Evolutionary conservation across 2,888 invertebrate genomes (phyloP).

Genomic region (Odontocerum albicorne): DNA sequence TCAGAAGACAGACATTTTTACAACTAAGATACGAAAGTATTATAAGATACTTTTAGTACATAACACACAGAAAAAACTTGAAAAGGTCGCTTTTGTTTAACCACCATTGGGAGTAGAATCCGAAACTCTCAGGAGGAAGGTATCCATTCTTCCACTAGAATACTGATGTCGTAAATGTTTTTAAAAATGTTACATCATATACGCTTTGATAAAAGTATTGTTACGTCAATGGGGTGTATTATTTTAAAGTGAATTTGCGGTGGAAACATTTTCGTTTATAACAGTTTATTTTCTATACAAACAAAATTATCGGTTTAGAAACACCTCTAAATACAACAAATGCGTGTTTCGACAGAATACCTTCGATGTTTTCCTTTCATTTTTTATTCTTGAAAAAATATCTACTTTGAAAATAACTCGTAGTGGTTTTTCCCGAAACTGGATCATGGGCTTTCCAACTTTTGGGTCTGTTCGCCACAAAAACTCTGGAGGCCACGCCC

Average conservation of each 20-base stretch:
- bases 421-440: constrained; percentile 7
- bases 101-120: no score
- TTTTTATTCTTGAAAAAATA: constrained; percentile 17
- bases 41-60: no score
- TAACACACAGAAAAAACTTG: no score
- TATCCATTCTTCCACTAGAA: no score
- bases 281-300: constrained; percentile 19
- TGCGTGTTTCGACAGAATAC: constrained; percentile 22
- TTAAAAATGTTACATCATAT: no score
- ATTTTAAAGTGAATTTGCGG: constrained; percentile 9
- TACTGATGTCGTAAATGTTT: no score
- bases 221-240: no score
- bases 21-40: no score
- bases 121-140: no score
- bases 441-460: constrained; percentile 23
- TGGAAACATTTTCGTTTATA: constrained; percentile 16
- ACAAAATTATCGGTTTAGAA: constrained; percentile 26
- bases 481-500: constrained; percentile 13
- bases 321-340: constrained; percentile 26
- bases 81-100: no score
- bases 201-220: no score
- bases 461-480: constrained; percentile 14
- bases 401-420: constrained; percentile 17
- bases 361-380: constrained; percentile 18
- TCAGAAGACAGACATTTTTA: no score